Conservation (phyloP, 2,113 vertebrate species). For the Naja naja region DNA sequence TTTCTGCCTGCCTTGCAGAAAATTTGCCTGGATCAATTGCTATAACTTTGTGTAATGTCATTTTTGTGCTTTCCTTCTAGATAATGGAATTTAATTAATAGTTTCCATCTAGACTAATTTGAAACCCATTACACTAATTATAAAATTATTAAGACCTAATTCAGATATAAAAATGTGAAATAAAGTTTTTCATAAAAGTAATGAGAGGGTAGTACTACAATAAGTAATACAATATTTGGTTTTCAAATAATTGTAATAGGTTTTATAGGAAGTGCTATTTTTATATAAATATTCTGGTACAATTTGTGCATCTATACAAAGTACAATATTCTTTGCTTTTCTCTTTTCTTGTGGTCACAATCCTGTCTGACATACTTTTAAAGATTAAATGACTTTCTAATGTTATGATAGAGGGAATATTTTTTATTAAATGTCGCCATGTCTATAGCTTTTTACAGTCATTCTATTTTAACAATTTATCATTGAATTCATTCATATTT, state of each 20-base stretch:
- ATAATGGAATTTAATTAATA: neutral
- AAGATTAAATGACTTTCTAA: neutral
- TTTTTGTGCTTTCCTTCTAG: neutral
- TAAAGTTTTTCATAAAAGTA: neutral
- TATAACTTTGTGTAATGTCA: neutral
- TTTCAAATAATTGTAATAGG: neutral
- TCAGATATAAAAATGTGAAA: neutral
- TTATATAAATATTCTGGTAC: neutral
- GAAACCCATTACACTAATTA: neutral
- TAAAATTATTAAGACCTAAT: neutral
- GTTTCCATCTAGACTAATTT: neutral
- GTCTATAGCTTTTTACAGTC: neutral
- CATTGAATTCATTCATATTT: neutral
- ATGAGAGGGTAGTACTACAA: neutral
- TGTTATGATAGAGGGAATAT: neutral
- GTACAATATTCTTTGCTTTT: neutral
- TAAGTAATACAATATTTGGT: neutral
- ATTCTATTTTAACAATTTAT: neutral
- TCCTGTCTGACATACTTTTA: neutral
- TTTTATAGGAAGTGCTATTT: neutral
- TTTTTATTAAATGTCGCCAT: neutral
- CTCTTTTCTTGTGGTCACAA: neutral
- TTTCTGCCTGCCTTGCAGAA: conserved; percentile 14
- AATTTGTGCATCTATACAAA: neutral
- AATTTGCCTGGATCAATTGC: neutral